Evolutionary conservation across 2,888 invertebrate genomes (phyloP).

Genomic region (Amphimallon solstitiale): DNA sequence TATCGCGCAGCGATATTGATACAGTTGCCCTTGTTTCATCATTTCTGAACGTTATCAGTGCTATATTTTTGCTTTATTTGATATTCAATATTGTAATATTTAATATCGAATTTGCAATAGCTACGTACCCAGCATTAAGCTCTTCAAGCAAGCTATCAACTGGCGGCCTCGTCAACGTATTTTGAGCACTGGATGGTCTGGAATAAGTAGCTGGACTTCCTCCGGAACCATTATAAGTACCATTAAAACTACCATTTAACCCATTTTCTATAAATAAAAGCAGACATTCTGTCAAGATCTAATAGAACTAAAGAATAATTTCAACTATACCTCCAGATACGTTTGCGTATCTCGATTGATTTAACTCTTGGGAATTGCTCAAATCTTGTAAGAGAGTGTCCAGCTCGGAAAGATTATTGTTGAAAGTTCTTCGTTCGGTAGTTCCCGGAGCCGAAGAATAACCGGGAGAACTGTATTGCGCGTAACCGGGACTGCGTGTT

Average conservation of each 20-base stretch:
- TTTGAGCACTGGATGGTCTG: constrained; percentile 60
- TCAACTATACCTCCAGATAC: constrained; percentile 52
- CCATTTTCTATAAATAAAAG: constrained; percentile 52
- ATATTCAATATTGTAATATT: too few relatives aligned
- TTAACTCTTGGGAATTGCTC: constrained; percentile 72
- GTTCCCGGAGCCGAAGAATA: constrained; percentile 50
- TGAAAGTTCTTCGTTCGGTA: constrained; percentile 65
- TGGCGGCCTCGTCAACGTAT: constrained; percentile 72
- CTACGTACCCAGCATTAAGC: constrained; percentile 79
- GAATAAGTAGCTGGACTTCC: constrained; percentile 58
- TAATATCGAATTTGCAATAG: not conserved
- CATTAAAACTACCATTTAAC: constrained; percentile 56
- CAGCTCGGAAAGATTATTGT: constrained; percentile 87
- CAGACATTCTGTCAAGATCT: not conserved
- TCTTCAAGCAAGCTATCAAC: constrained; percentile 92
- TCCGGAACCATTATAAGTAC: constrained; percentile 55
- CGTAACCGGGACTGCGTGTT: constrained; percentile 46
- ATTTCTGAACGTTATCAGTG: too few relatives aligned
- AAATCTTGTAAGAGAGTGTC: constrained; percentile 92
- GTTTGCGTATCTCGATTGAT: constrained; percentile 64
- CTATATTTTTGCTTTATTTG: too few relatives aligned
- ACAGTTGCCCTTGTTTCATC: too few relatives aligned
- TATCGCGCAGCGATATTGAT: too few relatives aligned
- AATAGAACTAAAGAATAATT: too few relatives aligned
- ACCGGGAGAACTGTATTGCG: constrained; percentile 42